Percentiles rank a stretch among this genome's conserved stretches.
These are phyloP conservation scores for Anoplophora glabripennis DNA, from an alignment of 1,140 invertebrate genomes.

Conservation along the genomic window DNA sequence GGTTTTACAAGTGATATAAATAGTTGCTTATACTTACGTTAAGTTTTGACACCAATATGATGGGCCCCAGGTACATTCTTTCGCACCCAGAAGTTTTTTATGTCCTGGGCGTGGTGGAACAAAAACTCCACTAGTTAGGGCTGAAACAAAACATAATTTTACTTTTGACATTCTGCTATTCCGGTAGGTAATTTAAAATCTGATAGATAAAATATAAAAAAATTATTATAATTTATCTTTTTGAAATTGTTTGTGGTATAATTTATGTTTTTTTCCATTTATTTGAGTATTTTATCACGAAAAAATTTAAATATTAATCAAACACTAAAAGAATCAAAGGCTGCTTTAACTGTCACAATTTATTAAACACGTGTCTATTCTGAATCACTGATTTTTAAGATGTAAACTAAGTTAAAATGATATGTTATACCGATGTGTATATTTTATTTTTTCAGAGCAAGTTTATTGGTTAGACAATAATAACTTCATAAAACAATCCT, in stretches of 20 bases:
- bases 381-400: no score
- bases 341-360: no score
- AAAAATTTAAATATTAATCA: neutral
- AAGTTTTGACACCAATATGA: slow-evolving; percentile 80
- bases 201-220: neutral
- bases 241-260: neutral
- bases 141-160: slow-evolving; percentile 22
- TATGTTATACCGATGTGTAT: no score
- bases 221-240: neutral
- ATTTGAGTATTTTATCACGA: neutral
- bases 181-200: neutral
- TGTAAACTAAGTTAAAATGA: no score
- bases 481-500: no score
- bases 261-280: neutral
- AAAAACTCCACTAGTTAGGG: slow-evolving; percentile 24
- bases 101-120: slow-evolving; percentile 25
- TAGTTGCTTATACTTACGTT: slow-evolving; percentile 56
- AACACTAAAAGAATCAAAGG: neutral
- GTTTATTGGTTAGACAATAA: no score
- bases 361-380: no score
- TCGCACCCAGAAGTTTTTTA: slow-evolving; percentile 56
- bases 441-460: no score
- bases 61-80: slow-evolving; percentile 77
- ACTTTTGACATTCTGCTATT: neutral
- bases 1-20: neutral